Conservation (phyloP, 2,113 vertebrate species). For the Cygnus atratus region DNA sequence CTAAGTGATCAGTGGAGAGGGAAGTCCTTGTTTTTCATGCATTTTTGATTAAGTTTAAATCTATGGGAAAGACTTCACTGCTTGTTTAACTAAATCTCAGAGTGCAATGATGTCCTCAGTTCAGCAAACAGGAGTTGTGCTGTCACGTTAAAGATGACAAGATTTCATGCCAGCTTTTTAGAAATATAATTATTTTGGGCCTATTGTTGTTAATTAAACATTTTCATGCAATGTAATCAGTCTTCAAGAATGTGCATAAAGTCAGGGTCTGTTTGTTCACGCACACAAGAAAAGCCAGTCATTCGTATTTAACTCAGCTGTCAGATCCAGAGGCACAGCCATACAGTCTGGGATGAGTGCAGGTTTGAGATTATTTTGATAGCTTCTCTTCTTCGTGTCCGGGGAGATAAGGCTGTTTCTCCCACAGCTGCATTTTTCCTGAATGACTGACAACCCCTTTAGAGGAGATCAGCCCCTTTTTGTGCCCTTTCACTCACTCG, state of each 20-base stretch:
- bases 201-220: not conserved
- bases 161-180: not conserved
- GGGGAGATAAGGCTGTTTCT: conserved; percentile 69
- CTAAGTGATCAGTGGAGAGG: not conserved
- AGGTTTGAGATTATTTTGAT: conserved; percentile 63
- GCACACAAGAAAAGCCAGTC: not conserved
- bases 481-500: conserved; percentile 57
- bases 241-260: conserved; percentile 19
- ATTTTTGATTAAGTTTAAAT: not conserved
- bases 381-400: conserved; percentile 54
- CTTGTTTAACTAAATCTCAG: not conserved
- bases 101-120: not conserved
- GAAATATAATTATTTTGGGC: not conserved
- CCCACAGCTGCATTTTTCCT: conserved; percentile 46
- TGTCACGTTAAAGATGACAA: not conserved
- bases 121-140: not conserved
- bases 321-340: conserved; percentile 43
- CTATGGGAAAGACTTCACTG: not conserved
- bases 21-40: not conserved
- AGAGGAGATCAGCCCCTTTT: conserved; percentile 61
- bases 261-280: not conserved
- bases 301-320: conserved; percentile 1
- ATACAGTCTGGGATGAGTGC: not conserved
- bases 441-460: conserved; percentile 67
- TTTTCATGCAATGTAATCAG: not conserved